phyloP scores from a whole-genome alignment of 2,113 vertebrate species.

The Albula goreensis region DNA sequence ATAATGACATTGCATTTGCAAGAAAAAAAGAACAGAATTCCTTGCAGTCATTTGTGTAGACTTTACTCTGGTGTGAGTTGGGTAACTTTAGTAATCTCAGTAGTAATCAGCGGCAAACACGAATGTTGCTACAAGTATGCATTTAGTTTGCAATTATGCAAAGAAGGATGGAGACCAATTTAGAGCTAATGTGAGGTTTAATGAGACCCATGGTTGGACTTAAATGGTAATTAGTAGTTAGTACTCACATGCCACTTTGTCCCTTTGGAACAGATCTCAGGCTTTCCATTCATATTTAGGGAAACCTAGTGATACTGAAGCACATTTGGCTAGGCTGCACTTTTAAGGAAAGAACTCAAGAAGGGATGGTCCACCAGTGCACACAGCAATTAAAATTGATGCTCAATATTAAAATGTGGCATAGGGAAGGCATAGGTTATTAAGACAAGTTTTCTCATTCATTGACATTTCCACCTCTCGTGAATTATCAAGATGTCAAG shows the following conservation, averaged over 20 bases:
- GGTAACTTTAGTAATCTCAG: conserved; percentile 56
- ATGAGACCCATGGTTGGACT: conserved; percentile 68
- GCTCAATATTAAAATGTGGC: neutral
- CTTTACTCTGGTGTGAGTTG: conserved; percentile 58
- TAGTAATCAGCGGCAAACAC: conserved; percentile 66
- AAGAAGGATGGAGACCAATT: conserved; percentile 57
- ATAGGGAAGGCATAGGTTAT: no score
- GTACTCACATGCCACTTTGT: conserved; percentile 35
- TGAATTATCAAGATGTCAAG: no score
- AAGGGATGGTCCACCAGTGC: neutral
- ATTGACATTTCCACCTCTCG: no score
- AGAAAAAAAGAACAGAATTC: conserved; percentile 31
- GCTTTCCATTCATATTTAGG: neutral
- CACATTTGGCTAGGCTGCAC: neutral
- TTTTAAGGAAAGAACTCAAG: neutral
- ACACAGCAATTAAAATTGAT: conserved; percentile 8
- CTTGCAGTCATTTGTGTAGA: conserved; percentile 38
- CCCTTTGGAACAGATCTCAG: neutral
- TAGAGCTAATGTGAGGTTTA: conserved; percentile 67
- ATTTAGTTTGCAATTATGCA: conserved; percentile 69
- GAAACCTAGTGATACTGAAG: neutral
- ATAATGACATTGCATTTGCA: no score
- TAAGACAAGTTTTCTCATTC: no score
- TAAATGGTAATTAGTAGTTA: conserved; percentile 71
- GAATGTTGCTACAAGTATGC: conserved; percentile 45